These are phyloP conservation scores for Phaethon lepturus DNA, from an alignment of 2,113 vertebrate genomes.

Conservation along the genomic window DNA sequence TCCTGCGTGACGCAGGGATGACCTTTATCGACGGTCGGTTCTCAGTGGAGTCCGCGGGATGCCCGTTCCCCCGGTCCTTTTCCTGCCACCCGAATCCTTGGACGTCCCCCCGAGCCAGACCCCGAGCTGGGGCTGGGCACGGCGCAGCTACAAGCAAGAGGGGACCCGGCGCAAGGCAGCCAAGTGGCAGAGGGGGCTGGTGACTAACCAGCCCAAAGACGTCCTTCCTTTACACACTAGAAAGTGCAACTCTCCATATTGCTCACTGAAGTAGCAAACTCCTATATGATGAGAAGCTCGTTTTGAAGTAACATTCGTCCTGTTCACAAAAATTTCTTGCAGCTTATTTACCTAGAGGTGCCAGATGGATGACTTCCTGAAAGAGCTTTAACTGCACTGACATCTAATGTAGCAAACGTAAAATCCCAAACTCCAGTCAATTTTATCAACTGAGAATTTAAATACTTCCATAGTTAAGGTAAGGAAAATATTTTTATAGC, in stretches of 20 bases:
- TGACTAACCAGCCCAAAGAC: not conserved
- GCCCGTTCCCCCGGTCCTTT: not conserved
- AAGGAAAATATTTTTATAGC: not conserved
- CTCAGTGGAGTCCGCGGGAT: rapidly evolving
- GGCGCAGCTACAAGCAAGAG: not conserved
- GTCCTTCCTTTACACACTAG: not conserved
- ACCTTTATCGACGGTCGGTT: not conserved
- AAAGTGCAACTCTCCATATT: not conserved
- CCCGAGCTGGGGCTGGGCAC: too few relatives aligned
- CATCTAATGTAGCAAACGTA: not conserved
- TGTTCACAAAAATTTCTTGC: not conserved
- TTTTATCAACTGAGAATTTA: not conserved
- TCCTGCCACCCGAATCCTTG: not conserved
- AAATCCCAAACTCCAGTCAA: not conserved
- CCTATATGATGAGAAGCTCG: not conserved
- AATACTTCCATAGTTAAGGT: not conserved
- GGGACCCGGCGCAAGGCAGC: not conserved
- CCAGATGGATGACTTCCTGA: not conserved
- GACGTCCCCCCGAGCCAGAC: too few relatives aligned
- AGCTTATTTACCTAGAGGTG: not conserved
- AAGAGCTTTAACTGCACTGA: not conserved
- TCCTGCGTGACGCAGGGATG: not conserved
- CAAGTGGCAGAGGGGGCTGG: not conserved
- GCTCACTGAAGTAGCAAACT: not conserved
- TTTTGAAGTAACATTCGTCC: not conserved